A percentile compares a stretch with the other conserved stretches of the same genome.
Conservation (phyloP, 2,113 vertebrate species). For the Nothocercus nigrocapillus region DNA sequence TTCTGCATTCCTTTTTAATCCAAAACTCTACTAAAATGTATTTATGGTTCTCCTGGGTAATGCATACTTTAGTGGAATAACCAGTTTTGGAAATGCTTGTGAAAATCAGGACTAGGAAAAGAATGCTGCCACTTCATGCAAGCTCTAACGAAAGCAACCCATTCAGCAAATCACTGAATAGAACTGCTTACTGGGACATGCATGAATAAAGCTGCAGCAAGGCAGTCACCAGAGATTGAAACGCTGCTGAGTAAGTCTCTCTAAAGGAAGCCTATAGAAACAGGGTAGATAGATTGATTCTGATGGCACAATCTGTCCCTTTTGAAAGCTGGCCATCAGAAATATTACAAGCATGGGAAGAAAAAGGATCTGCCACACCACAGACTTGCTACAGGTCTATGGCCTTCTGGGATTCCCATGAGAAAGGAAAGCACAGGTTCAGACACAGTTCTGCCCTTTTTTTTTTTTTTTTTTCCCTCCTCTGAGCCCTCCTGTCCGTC, state of each 20-base stretch:
- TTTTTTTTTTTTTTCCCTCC: no score
- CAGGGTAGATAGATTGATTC: not conserved
- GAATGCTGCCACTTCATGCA: constrained; percentile 42
- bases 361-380: not conserved
- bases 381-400: not conserved
- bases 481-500: not conserved
- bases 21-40: constrained; percentile 16
- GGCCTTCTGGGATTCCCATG: not conserved
- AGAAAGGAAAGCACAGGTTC: not conserved
- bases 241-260: not conserved
- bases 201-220: constrained; percentile 25
- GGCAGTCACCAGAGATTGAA: not conserved
- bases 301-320: not conserved
- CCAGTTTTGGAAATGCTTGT: constrained; percentile 39
- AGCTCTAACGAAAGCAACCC: constrained; percentile 22
- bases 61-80: constrained; percentile 43
- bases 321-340: constrained; percentile 7
- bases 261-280: not conserved
- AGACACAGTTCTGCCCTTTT: not conserved
- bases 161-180: constrained; percentile 20
- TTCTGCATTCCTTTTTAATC: constrained; percentile 30
- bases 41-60: constrained; percentile 8
- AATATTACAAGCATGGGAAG: not conserved
- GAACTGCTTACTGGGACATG: constrained; percentile 8
- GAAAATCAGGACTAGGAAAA: constrained; percentile 21